Evolutionary conservation across 92 coral and sea anemone genomes (phyloP).

Genomic region (Porites evermanni): DNA sequence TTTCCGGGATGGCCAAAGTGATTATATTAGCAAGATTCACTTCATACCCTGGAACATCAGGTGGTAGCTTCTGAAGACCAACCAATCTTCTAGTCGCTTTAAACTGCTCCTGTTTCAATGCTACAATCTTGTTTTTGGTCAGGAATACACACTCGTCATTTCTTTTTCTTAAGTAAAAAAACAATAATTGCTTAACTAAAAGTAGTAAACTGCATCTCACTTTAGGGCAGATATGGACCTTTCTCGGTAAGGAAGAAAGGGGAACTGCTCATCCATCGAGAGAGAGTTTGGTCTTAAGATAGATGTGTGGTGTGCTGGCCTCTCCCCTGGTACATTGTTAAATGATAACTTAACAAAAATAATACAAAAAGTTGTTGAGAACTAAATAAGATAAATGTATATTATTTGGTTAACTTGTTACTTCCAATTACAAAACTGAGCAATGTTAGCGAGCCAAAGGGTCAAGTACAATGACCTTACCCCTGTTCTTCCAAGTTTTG

Average conservation of each 20-base stretch:
- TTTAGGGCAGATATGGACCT: not conserved
- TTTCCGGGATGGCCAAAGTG: slow-evolving; percentile 16
- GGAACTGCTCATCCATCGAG: too few relatives aligned
- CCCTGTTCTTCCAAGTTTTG: slow-evolving; percentile 18
- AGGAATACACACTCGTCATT: slow-evolving; percentile 12
- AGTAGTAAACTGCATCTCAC: not conserved
- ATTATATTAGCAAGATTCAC: slow-evolving; percentile 10
- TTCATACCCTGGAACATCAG: slow-evolving; percentile 22
- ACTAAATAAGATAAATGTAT: too few relatives aligned
- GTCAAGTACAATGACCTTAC: not conserved
- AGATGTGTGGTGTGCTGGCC: too few relatives aligned
- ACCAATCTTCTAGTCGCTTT: slow-evolving; percentile 15
- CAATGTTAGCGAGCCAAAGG: too few relatives aligned
- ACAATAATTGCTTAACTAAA: not conserved
- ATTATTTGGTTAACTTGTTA: too few relatives aligned
- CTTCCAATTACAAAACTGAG: too few relatives aligned
- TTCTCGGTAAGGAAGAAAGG: too few relatives aligned
- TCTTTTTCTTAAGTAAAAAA: not conserved
- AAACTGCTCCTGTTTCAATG: slow-evolving; percentile 14
- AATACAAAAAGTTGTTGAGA: too few relatives aligned
- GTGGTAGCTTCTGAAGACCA: slow-evolving; percentile 10
- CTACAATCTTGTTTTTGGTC: slow-evolving; percentile 10
- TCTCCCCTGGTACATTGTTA: too few relatives aligned
- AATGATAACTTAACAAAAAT: too few relatives aligned
- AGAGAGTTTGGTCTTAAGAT: too few relatives aligned